phyloP scores from a whole-genome alignment of 1,140 invertebrate species.

The Adelges cooleyi region DNA sequence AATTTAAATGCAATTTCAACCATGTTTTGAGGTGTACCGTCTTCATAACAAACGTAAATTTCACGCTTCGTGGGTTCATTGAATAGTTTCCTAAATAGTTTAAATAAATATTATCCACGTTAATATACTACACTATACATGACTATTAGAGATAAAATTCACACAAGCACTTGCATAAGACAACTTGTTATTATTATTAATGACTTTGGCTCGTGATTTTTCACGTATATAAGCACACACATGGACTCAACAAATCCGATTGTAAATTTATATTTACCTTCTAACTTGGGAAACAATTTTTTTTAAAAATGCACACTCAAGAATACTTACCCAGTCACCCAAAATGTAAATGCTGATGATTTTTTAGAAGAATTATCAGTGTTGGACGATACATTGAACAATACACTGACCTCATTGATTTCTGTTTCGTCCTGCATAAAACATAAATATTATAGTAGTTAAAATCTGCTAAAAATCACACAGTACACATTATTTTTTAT shows the following conservation, averaged over 20 bases:
- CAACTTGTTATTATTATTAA: no score
- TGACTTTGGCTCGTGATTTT: no score
- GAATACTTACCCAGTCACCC: not conserved
- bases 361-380: slow-evolving; percentile 1
- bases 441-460: not conserved
- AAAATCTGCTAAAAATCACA: no score
- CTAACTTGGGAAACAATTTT: no score
- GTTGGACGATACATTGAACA: not conserved
- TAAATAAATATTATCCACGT: not conserved
- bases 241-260: no score
- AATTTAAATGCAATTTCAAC: slow-evolving; percentile 67
- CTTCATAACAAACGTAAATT: slow-evolving; percentile 67
- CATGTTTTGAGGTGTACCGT: slow-evolving; percentile 64
- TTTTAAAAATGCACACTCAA: no score
- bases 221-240: no score
- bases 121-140: no score
- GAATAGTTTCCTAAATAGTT: slow-evolving; percentile 50
- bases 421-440: not conserved
- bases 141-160: no score
- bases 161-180: no score
- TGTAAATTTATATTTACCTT: no score
- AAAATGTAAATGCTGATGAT: not conserved
- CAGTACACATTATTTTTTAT: not conserved
- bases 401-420: slow-evolving; percentile 3
- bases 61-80: slow-evolving; percentile 57